Evolutionary conservation across 2,888 invertebrate species (phyloP), one percentile per base, ranked within the genome.

Genomic region (Chrysopilus asiliformis): DNA sequence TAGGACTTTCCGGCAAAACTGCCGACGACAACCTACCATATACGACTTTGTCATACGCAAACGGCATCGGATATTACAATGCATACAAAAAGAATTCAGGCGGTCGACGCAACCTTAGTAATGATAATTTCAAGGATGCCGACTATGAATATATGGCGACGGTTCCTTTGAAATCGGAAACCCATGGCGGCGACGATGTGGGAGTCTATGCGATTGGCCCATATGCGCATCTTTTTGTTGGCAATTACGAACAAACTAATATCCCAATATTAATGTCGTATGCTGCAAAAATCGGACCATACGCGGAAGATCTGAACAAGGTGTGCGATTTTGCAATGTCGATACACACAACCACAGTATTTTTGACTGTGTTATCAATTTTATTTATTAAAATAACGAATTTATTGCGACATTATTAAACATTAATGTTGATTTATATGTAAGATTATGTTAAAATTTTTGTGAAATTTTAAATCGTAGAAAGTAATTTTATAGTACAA

Each of bases 111-210:
- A 44, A 52, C 42, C 31, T 56, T 5, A 43, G 43, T 0, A 26
- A 43, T 3, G 45, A 40, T 34, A 36, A 53, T 16, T 50, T 55
- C 0, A 29, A 43, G 1, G 29, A 58, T 44, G 46, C 54, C 3
- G 40, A 50, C 6, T 49, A 49, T 22, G 55, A 64, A 1, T 75
- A 70, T 50, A 74, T 78, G 15, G 65, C 78, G 0, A 58, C 74
- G 3, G 72, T 74, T 1, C 81, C 81, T 0, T 64, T 74, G 34
- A 24, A 50, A 0, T 58, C 66, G 2, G 81, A 79, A 51, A 79
- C 79, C 0, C 82, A 82, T 47, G 79, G 78, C 0, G 79, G 79
- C 0, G 84, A 85, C 42, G 85, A 85, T 52, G 83, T 86, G 2
- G 76, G 74, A 0, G 71, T 85, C 1, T 83, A 76, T 58, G 83